These are phyloP conservation scores for Microcebus jonahi DNA, from an alignment of 2,113 vertebrate genomes.

Conservation along the genomic window DNA sequence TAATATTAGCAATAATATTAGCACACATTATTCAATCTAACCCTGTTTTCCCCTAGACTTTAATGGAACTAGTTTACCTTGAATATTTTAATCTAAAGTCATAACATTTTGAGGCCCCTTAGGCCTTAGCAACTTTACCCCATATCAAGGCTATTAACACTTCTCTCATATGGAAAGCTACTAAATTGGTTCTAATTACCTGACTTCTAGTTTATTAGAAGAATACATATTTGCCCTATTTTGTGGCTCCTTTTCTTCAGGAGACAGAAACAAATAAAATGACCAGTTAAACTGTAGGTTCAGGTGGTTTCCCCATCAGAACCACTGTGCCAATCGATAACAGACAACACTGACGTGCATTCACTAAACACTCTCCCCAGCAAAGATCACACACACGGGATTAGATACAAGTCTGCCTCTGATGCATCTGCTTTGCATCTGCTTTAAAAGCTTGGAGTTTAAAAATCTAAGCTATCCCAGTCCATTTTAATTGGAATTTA, in stretches of 20 bases:
- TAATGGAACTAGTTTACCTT: not conserved
- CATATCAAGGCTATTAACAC: not conserved
- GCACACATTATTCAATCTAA: not conserved
- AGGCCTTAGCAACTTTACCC: not conserved
- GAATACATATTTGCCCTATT: not conserved
- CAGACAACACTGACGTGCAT: not conserved
- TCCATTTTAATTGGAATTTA: constrained; percentile 58
- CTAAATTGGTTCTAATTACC: not conserved
- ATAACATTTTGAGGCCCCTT: not conserved
- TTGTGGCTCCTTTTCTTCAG: not conserved
- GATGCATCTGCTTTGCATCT: not conserved
- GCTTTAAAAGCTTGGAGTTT: constrained; percentile 22
- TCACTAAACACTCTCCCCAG: constrained; percentile 26
- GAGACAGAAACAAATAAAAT: not conserved
- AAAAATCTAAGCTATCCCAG: constrained; percentile 48
- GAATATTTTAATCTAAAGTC: not conserved
- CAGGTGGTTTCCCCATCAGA: not conserved
- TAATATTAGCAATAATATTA: not conserved
- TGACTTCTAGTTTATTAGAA: not conserved
- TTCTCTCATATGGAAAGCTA: not conserved
- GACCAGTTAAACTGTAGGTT: not conserved
- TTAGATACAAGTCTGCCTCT: constrained; percentile 39
- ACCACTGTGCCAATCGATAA: not conserved
- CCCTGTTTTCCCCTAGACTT: not conserved
- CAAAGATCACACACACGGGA: constrained; percentile 43